Percentiles rank a stretch among this genome's conserved stretches.
Evolutionary conservation across 2,797 vertebrate species (phyloP).

Genomic region (Toxotes lorentzi): DNA sequence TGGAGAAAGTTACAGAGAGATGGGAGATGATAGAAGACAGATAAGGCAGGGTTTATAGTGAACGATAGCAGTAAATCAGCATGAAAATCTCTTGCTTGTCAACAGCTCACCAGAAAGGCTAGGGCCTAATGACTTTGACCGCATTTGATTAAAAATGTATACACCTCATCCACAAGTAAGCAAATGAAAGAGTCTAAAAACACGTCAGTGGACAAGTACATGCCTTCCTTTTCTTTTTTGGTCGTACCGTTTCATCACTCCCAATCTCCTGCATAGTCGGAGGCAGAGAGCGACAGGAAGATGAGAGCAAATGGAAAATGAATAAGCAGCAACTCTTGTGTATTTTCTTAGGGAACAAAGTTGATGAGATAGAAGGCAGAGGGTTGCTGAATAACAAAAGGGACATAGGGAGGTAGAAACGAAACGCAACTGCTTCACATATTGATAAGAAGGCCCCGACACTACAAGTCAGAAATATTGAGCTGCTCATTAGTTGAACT

Average conservation of each 20-base stretch:
- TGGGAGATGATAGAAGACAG: conserved; percentile 42
- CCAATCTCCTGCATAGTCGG: conserved; percentile 2
- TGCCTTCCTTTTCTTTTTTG: conserved; percentile 6
- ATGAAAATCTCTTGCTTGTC: conserved; percentile 32
- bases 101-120: conserved; percentile 18
- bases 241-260: conserved; percentile 31
- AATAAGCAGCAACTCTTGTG: conserved; percentile 42
- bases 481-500: conserved; percentile 55
- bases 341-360: conserved; percentile 44
- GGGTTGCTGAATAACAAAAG: conserved; percentile 41
- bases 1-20: conserved; percentile 26
- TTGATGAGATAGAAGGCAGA: conserved; percentile 16
- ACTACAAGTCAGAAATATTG: conserved; percentile 44
- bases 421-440: conserved; percentile 46
- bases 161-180: neutral
- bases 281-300: conserved; percentile 28
- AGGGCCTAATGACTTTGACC: conserved; percentile 4
- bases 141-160: conserved; percentile 30
- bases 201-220: conserved; percentile 5
- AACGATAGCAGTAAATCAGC: conserved; percentile 28
- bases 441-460: conserved; percentile 15
- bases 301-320: conserved; percentile 54
- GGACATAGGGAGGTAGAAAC: conserved; percentile 44
- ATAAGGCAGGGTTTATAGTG: conserved; percentile 32
- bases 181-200: conserved; percentile 13